phyloP scores from a whole-genome alignment of 1,140 invertebrate species.

The Lordiphosa clarofinis region DNA sequence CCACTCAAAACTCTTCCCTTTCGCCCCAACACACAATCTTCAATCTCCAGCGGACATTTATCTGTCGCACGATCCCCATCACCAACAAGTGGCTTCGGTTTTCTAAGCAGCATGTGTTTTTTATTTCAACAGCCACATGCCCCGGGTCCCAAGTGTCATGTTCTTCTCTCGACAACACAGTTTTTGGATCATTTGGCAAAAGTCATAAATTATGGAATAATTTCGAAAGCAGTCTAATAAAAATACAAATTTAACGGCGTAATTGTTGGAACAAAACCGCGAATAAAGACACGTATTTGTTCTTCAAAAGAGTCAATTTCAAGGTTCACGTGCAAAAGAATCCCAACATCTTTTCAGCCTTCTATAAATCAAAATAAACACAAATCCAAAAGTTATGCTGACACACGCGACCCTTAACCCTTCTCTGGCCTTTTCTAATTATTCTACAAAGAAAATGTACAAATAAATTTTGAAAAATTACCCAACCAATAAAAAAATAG shows the following conservation, averaged over 20 bases:
- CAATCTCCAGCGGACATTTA: slow-evolving; percentile 15
- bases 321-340: slow-evolving; percentile 32
- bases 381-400: slow-evolving; percentile 56
- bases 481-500: slow-evolving; percentile 12
- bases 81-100: slow-evolving; percentile 6
- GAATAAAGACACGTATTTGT: slow-evolving; percentile 59
- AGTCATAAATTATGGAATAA: slow-evolving; percentile 61
- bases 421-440: slow-evolving; percentile 50
- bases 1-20: slow-evolving; percentile 10
- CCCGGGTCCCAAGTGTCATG: slow-evolving; percentile 33
- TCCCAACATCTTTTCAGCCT: slow-evolving; percentile 22
- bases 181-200: slow-evolving; percentile 44
- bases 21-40: neutral
- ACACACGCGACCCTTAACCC: slow-evolving; percentile 65
- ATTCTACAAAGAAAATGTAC: slow-evolving; percentile 30
- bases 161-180: slow-evolving; percentile 20
- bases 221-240: slow-evolving; percentile 37
- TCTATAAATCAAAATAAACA: slow-evolving; percentile 58
- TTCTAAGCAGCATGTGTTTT: slow-evolving; percentile 52
- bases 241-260: slow-evolving; percentile 11
- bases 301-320: slow-evolving; percentile 33
- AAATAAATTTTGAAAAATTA: slow-evolving; percentile 60
- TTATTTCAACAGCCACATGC: slow-evolving; percentile 46
- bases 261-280: slow-evolving; percentile 18
- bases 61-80: slow-evolving; percentile 35